Evolutionary conservation across 2,888 invertebrate genomes (phyloP), one percentile per base, ranked within the genome.

Genomic region (Nephrotoma appendiculata): DNA sequence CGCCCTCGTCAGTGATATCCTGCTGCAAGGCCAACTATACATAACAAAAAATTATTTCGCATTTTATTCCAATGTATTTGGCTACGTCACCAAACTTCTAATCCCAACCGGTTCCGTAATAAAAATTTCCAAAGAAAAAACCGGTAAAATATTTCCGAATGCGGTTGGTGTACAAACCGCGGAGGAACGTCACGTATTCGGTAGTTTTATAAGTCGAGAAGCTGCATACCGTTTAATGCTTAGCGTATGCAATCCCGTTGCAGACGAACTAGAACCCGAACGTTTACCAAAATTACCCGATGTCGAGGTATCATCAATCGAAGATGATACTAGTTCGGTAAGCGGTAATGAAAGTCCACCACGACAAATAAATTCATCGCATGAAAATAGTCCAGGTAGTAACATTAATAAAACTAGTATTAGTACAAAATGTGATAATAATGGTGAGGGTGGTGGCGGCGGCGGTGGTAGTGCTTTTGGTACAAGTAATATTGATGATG

Each of bases 51-150:
- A 98, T 91, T 97, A 97, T 93, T 97, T 98, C 92, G 98, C 98
- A 89, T 98, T 98, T 93, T 97, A 98, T 92, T 98, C 98, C 88
- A 98, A 98, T 92, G 98, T 98, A 87, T 97, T 98, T 91, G 98
- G 98, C 90, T 97, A 97, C 92, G 96, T 98, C 88, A 97, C 98
- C 90, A 97, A 97, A 96, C 93, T 98, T 89, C 93, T 98, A 89
- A 98, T 98, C 90, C 98, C 98, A 85, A 95, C 97, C 88, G 93
- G 94, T 87, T 95, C 96, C 87, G 98, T 98, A 87, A 94, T 95
- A 86, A 95, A 96, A 90, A 96, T 98, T 90, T 97, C 96, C 83
- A 97, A 98, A 91, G 98, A 98, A 92, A 97, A 97, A 92, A 98
- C 98, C 87, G 98, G 98, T 1, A 94, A 96, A 89, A 97, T 98